Evolutionary conservation across 1,140 invertebrate genomes (phyloP).

Genomic region (Phymastichus coffea): DNA sequence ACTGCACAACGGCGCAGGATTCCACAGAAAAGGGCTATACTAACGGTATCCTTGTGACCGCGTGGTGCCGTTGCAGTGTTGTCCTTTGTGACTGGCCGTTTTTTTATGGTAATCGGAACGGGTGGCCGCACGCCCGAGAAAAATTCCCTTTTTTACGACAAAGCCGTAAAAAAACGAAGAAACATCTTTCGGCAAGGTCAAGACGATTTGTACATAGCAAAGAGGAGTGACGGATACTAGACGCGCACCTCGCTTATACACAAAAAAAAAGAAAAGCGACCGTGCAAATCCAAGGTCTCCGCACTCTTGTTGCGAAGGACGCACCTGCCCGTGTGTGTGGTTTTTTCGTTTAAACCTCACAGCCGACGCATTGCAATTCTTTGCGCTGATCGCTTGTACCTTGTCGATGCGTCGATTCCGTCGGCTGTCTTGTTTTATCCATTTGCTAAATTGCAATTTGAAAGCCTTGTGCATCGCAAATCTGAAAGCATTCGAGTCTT

Average conservation of each 20-base stretch:
- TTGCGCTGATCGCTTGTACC: too few relatives aligned
- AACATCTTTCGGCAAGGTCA: conserved; percentile 49
- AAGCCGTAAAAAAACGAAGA: conserved; percentile 40
- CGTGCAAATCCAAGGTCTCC: conserved; percentile 20
- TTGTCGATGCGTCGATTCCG: too few relatives aligned
- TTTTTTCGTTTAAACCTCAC: too few relatives aligned
- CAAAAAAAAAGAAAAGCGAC: conserved; percentile 18
- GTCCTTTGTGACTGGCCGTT: conserved; percentile 13
- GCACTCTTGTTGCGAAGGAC: background rate
- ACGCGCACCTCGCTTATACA: too few relatives aligned
- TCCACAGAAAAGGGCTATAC: conserved; percentile 32
- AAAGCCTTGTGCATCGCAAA: too few relatives aligned
- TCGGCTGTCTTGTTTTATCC: too few relatives aligned
- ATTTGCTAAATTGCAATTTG: too few relatives aligned
- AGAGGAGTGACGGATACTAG: too few relatives aligned
- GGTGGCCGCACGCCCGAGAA: conserved; percentile 31
- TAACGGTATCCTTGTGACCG: conserved; percentile 33
- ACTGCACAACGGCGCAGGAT: conserved; percentile 19
- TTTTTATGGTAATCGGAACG: conserved; percentile 46
- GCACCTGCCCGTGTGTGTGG: too few relatives aligned
- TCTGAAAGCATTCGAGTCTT: too few relatives aligned
- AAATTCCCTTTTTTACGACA: conserved; percentile 40
- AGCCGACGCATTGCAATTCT: too few relatives aligned
- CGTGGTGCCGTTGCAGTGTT: conserved; percentile 29
- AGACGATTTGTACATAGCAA: too few relatives aligned